Base-by-base conservation (phyloP, 2,797 vertebrate genomes). In the Peromyscus eremicus region DNA sequence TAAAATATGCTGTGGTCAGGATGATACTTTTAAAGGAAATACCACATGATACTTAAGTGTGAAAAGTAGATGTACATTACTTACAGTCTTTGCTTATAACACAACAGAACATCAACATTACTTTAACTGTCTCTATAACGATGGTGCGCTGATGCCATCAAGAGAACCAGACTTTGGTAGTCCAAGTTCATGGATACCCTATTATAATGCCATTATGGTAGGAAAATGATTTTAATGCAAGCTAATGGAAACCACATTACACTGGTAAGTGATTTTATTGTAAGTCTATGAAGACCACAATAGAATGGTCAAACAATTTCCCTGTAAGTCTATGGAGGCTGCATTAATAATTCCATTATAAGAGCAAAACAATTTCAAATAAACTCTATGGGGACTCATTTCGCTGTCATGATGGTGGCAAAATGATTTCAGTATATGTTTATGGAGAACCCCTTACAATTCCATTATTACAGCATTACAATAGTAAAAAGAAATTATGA, bases 311-410 rank as follows among this genome's bases (percentile, higher is more conserved):
- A 99, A 99, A 98, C 98, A 98, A 98, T 98, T 98, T 98, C 98
- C 98, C 98, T 98, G 96, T 95, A 97, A 97, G 97, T 98, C 98
- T 98, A 96, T 90, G 52, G 98, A 98, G 98, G 98, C 98, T 98
- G 98, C 98, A 98, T 99, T 98, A 98, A 98, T 99, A 98, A 98
- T 98, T 98, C 98, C 98, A 98, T 99, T 99, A 98, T 98, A 98
- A 97, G 97, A 98, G 98, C 98, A 98, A 98, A 98, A 98, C 97
- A 98, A 98, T 98, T 98, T 98, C 96, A 98, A 97, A 97, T 97
- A 89, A 98, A 98, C 92, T 98, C 98, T 97, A 16, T 40, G 7
- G 98, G 98, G 98, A 99, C 98, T 98, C 92, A 92, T 98, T 98
- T 98, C 97, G 98, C 98, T 98, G 97, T 97, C 97, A 96, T 94